These are phyloP conservation scores for Parambassis ranga DNA, from an alignment of 2,797 vertebrate genomes.

Conservation along the genomic window DNA sequence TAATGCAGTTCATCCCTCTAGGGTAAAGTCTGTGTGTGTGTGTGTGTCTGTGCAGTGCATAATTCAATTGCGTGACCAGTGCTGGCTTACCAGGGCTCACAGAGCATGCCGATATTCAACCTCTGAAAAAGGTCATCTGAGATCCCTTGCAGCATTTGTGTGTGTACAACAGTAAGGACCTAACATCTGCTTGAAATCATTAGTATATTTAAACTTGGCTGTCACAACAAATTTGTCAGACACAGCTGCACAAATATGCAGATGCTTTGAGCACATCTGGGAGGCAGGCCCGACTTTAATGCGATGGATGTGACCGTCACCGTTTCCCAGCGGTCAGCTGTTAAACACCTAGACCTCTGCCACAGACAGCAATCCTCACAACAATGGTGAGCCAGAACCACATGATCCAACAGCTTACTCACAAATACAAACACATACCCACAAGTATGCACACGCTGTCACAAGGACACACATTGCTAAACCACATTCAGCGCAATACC, in stretches of 20 bases:
- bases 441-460: constrained; percentile 1
- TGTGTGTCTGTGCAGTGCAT: constrained; percentile 4
- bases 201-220: constrained; percentile 38
- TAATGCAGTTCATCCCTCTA: constrained; percentile 43
- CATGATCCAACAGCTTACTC: not conserved
- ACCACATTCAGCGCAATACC: constrained; percentile 11
- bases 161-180: constrained; percentile 23
- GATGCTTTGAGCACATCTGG: constrained; percentile 28
- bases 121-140: constrained; percentile 61
- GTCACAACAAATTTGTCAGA: constrained; percentile 46
- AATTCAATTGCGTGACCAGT: constrained; percentile 59
- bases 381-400: constrained; percentile 18
- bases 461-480: constrained; percentile 5
- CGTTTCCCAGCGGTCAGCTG: constrained; percentile 21
- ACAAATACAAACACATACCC: constrained; percentile 16
- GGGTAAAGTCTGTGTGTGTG: constrained; percentile 25
- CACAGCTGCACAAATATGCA: not conserved
- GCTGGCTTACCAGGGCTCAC: constrained; percentile 40
- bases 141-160: constrained; percentile 33
- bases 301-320: constrained; percentile 7
- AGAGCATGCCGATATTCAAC: constrained; percentile 59
- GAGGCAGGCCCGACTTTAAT: constrained; percentile 1
- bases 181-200: constrained; percentile 31
- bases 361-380: constrained; percentile 32
- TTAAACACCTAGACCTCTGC: constrained; percentile 33